Conservation (phyloP, 1,140 invertebrate genomes). For the Caligus rogercresseyi region DNA sequence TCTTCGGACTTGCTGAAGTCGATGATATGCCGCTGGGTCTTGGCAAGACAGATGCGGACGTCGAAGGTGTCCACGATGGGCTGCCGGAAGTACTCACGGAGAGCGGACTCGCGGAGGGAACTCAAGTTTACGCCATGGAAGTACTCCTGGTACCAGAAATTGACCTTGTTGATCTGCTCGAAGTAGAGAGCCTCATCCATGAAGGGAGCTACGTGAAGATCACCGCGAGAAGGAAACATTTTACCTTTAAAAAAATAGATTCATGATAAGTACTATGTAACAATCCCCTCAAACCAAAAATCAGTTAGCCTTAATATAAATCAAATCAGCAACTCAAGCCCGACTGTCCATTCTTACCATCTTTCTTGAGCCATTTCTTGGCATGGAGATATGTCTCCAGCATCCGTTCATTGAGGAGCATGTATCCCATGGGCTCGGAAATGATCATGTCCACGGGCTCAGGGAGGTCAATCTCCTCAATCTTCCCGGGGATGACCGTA, state of each 20-base stretch:
- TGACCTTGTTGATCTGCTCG: slow-evolving; percentile 83
- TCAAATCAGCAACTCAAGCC: neutral
- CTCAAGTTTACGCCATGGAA: slow-evolving; percentile 96
- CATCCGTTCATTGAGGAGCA: slow-evolving; percentile 99
- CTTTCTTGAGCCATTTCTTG: slow-evolving; percentile 87
- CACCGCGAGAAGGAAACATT: slow-evolving; percentile 93
- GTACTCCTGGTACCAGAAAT: slow-evolving; percentile 60
- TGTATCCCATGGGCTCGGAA: slow-evolving; percentile 99
- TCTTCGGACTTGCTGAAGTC: slow-evolving; percentile 86
- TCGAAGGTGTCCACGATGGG: slow-evolving; percentile 99
- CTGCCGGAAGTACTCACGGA: slow-evolving; percentile 95
- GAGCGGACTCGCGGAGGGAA: slow-evolving; percentile 66
- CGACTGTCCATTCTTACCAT: slow-evolving; percentile 38
- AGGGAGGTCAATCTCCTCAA: slow-evolving; percentile 90
- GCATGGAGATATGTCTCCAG: slow-evolving; percentile 95
- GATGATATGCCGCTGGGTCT: slow-evolving; percentile 81
- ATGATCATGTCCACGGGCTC: slow-evolving; percentile 93
- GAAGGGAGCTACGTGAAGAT: slow-evolving; percentile 95
- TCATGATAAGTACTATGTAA: too few species aligned
- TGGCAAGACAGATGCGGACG: slow-evolving; percentile 87
- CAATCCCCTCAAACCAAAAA: slow-evolving; percentile 7
- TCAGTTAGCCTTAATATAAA: slow-evolving; percentile 5
- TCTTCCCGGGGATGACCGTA: slow-evolving; percentile 86
- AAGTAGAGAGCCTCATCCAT: slow-evolving; percentile 92
- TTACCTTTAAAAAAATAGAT: slow-evolving; percentile 32